phyloP scores from a whole-genome alignment of 2,888 invertebrate genomes.

The Orchesella flavescens region DNA sequence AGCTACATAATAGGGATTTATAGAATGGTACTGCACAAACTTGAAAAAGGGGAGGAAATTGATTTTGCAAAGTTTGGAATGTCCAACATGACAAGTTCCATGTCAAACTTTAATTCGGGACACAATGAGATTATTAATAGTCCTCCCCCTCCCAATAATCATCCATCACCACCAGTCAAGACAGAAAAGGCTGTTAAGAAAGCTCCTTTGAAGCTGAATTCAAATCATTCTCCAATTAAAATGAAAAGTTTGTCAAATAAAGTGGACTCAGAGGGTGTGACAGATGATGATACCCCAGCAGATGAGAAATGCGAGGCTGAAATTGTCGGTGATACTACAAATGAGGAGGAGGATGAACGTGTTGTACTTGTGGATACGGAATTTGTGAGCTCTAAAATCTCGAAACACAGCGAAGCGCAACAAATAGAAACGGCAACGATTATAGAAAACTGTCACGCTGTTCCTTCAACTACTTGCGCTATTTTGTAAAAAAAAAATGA shows the following conservation, averaged over 20 bases:
- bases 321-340: neutral
- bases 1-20: slow-evolving; percentile 83
- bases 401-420: neutral
- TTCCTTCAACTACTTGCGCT: slow-evolving; percentile 48
- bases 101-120: slow-evolving; percentile 37
- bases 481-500: slow-evolving; percentile 29
- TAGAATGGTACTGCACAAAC: slow-evolving; percentile 79
- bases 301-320: neutral
- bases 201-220: slow-evolving; percentile 42
- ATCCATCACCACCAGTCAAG: neutral
- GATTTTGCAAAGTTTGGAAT: slow-evolving; percentile 52
- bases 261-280: neutral
- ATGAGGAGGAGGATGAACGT: neutral
- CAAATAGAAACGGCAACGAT: slow-evolving; percentile 7
- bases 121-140: slow-evolving; percentile 19
- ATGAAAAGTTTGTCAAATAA: slow-evolving; percentile 12
- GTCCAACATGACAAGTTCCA: slow-evolving; percentile 16
- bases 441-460: slow-evolving; percentile 43
- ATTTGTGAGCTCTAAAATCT: slow-evolving; percentile 14
- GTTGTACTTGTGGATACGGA: neutral
- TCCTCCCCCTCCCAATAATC: slow-evolving; percentile 1
- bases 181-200: neutral
- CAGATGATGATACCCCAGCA: neutral
- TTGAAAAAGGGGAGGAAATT: slow-evolving; percentile 60
- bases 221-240: slow-evolving; percentile 36